Percentiles rank a stretch among this genome's conserved stretches.
Evolutionary conservation across 2,797 vertebrate species (phyloP).

Genomic region (Fundulus diaphanus): DNA sequence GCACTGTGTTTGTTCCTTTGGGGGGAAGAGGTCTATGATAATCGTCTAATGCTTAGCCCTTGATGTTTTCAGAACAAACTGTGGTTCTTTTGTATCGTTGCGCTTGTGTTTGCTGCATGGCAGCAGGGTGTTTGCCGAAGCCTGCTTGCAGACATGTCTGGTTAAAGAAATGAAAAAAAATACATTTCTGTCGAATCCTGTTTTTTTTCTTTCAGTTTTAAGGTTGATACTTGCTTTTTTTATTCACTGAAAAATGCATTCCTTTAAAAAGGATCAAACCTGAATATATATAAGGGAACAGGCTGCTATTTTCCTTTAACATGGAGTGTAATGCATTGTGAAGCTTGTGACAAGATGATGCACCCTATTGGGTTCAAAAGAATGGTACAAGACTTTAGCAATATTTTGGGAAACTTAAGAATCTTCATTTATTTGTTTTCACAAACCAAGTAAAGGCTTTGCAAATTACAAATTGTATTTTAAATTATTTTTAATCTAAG

Average conservation of each 20-base stretch:
- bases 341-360: neutral
- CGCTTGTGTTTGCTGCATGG: slow-evolving; percentile 25
- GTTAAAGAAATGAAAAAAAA: slow-evolving; percentile 5
- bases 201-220: slow-evolving; percentile 4
- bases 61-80: slow-evolving; percentile 57
- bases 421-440: neutral
- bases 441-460: neutral
- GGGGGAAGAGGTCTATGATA: slow-evolving; percentile 38
- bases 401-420: neutral
- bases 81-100: slow-evolving; percentile 43
- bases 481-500: no score
- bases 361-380: neutral
- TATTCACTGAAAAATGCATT: neutral
- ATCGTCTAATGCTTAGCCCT: slow-evolving; percentile 42
- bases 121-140: slow-evolving; percentile 35
- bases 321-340: neutral
- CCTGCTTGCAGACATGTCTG: slow-evolving; percentile 14
- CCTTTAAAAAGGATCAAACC: neutral
- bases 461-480: neutral
- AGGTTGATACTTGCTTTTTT: slow-evolving; percentile 9
- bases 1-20: slow-evolving; percentile 28
- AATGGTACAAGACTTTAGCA: neutral
- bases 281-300: neutral
- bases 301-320: neutral
- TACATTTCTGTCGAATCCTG: slow-evolving; percentile 5